A percentile compares a stretch with the other conserved stretches of the same genome.
phyloP scores from a whole-genome alignment of 2,797 vertebrate species.

The Ibycter americanus region DNA sequence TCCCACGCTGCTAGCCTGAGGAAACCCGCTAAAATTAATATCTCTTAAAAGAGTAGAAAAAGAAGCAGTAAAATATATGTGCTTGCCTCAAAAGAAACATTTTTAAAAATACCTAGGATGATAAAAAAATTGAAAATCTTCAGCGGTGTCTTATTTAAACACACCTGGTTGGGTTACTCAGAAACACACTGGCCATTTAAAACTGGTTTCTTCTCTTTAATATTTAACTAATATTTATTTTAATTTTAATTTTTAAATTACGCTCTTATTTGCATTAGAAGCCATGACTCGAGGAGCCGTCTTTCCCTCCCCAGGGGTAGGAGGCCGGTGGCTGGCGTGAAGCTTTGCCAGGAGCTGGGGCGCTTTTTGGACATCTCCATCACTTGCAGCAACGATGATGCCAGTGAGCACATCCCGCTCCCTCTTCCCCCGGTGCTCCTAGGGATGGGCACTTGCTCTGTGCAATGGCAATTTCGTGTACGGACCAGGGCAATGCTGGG shows the following conservation, averaged over 20 bases:
- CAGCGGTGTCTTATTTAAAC: slow-evolving; percentile 14
- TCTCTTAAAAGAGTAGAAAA: not conserved
- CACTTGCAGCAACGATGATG: fast-evolving
- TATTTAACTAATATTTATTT: slow-evolving; percentile 66
- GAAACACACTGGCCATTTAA: not conserved
- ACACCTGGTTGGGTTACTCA: not conserved
- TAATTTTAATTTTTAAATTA: slow-evolving; percentile 65
- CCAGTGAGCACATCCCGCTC: fast-evolving
- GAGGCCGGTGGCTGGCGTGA: not conserved
- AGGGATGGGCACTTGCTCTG: fast-evolving
- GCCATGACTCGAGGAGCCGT: not conserved
- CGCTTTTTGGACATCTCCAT: not conserved
- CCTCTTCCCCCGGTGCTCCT: not conserved
- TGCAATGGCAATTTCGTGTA: not conserved
- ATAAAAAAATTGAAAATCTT: slow-evolving; percentile 5
- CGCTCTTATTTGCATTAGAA: slow-evolving; percentile 28
- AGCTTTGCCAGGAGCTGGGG: not conserved
- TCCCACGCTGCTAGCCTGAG: not conserved
- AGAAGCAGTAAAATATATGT: not conserved
- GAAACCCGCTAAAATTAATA: not conserved
- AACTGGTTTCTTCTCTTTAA: slow-evolving; percentile 62
- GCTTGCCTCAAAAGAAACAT: not conserved
- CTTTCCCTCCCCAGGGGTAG: not conserved
- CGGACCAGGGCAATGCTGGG: not conserved
- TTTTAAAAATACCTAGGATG: not conserved